Conservation (phyloP, 2,888 invertebrate genomes). For the Melanophora roralis region DNA sequence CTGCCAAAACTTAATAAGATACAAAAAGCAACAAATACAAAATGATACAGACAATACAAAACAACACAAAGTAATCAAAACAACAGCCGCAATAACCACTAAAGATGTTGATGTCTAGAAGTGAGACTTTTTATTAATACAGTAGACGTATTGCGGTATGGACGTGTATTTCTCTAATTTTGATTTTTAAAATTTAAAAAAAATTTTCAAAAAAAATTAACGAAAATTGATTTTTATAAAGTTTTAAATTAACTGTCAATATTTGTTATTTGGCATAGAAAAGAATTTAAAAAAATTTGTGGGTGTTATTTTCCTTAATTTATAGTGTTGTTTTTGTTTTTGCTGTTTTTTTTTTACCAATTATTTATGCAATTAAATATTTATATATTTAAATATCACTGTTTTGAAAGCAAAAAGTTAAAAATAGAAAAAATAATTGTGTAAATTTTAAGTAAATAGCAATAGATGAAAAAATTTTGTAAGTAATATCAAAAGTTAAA, state of each 20-base stretch:
- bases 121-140: constrained; percentile 71
- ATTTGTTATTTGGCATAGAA: neutral
- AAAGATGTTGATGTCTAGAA: constrained; percentile 59
- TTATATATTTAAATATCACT: neutral
- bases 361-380: constrained; percentile 8
- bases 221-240: no score
- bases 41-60: constrained; percentile 15
- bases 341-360: neutral
- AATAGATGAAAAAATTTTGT: constrained; percentile 3
- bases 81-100: constrained; percentile 8
- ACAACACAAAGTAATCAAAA: constrained; percentile 5
- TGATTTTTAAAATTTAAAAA: neutral
- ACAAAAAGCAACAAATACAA: constrained; percentile 4
- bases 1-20: constrained; percentile 44
- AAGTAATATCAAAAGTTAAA: constrained; percentile 48
- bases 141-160: constrained; percentile 73
- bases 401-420: constrained; percentile 26
- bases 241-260: no score
- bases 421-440: constrained; percentile 41
- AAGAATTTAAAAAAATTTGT: constrained; percentile 21
- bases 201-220: constrained; percentile 42
- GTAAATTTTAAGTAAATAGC: constrained; percentile 15
- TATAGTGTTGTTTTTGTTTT: constrained; percentile 22
- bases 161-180: constrained; percentile 68
- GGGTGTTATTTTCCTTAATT: constrained; percentile 31